Evolutionary conservation across 2,888 invertebrate genomes (phyloP).

Genomic region (Panzeria rudis): DNA sequence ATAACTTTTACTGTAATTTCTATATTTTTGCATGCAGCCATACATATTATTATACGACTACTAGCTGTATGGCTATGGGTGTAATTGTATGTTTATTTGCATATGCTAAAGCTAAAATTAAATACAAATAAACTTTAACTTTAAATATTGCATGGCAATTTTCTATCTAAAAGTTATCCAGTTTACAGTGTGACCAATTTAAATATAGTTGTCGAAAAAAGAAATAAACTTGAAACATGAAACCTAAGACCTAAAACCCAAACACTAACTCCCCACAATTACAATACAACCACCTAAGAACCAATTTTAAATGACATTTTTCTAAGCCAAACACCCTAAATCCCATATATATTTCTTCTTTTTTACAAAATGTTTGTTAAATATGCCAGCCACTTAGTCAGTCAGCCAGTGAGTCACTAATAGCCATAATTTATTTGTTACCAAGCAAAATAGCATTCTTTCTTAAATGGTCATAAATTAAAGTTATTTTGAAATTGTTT

Average conservation of each 20-base stretch:
- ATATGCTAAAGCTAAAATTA: conserved; percentile 19
- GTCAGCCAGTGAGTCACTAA: background rate
- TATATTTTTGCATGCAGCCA: background rate
- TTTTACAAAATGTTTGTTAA: background rate
- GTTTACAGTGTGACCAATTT: conserved; percentile 62
- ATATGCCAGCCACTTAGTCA: background rate
- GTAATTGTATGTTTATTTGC: background rate
- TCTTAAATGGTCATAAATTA: too few relatives aligned
- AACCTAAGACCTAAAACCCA: background rate
- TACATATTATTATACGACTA: background rate
- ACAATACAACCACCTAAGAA: background rate
- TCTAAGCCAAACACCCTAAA: background rate
- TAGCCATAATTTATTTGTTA: too few relatives aligned
- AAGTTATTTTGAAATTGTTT: too few relatives aligned
- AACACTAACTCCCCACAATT: background rate
- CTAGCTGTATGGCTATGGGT: too few relatives aligned
- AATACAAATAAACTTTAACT: conserved; percentile 50
- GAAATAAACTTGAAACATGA: conserved; percentile 10
- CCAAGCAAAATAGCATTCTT: too few relatives aligned
- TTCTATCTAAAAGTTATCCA: conserved; percentile 72
- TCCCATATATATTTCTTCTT: background rate
- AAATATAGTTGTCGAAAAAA: conserved; percentile 2
- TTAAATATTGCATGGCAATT: conserved; percentile 61
- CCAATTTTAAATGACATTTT: conserved; percentile 1
- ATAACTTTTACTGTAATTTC: background rate